Evolutionary conservation across 92 coral and sea anemone species (phyloP).

Genomic region (Phenganax stokvisi): DNA sequence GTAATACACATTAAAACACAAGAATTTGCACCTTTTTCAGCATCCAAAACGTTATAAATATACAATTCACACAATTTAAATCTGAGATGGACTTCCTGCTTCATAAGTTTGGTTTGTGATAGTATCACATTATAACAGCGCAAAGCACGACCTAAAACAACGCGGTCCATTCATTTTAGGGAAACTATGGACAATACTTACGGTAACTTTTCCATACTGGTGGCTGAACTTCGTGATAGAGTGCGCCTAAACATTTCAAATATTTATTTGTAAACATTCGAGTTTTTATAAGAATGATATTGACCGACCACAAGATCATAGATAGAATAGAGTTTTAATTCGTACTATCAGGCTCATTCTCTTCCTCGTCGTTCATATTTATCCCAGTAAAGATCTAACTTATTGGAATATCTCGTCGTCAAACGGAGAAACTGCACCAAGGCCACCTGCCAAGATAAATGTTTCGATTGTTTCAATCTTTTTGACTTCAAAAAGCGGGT

Average conservation of each 20-base stretch:
- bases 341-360: slow-evolving; percentile 36
- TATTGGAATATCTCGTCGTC: neutral
- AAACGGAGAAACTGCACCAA: too few species aligned
- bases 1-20: too few species aligned
- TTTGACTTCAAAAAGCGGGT: too few species aligned
- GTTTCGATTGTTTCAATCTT: too few species aligned
- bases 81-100: neutral
- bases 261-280: neutral
- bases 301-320: neutral
- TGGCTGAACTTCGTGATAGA: slow-evolving; percentile 40
- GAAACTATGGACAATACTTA: slow-evolving; percentile 15
- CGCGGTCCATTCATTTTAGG: neutral
- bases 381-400: neutral
- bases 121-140: neutral
- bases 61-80: neutral
- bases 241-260: slow-evolving; percentile 10
- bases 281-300: neutral
- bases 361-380: slow-evolving; percentile 37
- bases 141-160: slow-evolving; percentile 8
- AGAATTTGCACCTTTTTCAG: neutral
- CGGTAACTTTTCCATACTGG: slow-evolving; percentile 38
- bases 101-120: slow-evolving; percentile 7
- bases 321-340: neutral
- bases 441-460: too few species aligned
- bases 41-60: neutral